These are phyloP conservation scores for Lepidocyrtoides sp. DNA, from an alignment of 2,888 invertebrate species.

Conservation along the genomic window DNA sequence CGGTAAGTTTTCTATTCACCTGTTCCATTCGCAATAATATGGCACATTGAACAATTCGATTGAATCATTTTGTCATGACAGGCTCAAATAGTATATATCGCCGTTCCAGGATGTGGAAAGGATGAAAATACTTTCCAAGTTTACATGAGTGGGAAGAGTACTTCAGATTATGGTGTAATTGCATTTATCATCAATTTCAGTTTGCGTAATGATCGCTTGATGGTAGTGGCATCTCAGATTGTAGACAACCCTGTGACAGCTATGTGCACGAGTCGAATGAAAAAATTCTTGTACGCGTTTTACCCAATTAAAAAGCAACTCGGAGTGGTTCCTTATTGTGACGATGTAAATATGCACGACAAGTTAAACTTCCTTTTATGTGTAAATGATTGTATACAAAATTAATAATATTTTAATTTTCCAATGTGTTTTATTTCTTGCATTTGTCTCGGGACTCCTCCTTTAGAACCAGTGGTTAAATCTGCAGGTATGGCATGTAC, in stretches of 20 bases:
- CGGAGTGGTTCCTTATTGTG: conserved; percentile 81
- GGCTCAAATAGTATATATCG: conserved; percentile 81
- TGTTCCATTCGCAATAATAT: too few relatives aligned
- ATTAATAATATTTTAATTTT: too few relatives aligned
- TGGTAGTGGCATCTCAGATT: conserved; percentile 80
- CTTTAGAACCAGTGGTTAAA: conserved; percentile 76
- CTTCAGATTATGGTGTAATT: conserved; percentile 64
- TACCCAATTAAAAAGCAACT: conserved; percentile 79
- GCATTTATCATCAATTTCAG: conserved; percentile 81
- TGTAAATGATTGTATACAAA: too few relatives aligned
- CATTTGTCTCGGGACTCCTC: too few relatives aligned
- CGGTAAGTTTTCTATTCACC: too few relatives aligned
- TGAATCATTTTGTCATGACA: too few relatives aligned
- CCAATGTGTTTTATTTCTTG: not conserved
- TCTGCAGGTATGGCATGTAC: too few relatives aligned
- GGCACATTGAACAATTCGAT: too few relatives aligned
- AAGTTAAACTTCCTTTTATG: too few relatives aligned
- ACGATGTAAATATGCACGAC: conserved; percentile 78
- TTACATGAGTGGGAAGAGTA: conserved; percentile 64
- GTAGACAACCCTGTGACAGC: conserved; percentile 82
- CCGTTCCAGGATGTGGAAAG: conserved; percentile 79
- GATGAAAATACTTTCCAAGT: conserved; percentile 83
- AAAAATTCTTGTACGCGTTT: conserved; percentile 80
- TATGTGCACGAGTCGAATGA: conserved; percentile 77
- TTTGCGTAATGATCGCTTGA: conserved; percentile 80